A percentile compares a stretch with the other conserved stretches of the same genome.
These are phyloP conservation scores for Cantharis flavilabris DNA, from an alignment of 2,888 invertebrate genomes.

Conservation along the genomic window DNA sequence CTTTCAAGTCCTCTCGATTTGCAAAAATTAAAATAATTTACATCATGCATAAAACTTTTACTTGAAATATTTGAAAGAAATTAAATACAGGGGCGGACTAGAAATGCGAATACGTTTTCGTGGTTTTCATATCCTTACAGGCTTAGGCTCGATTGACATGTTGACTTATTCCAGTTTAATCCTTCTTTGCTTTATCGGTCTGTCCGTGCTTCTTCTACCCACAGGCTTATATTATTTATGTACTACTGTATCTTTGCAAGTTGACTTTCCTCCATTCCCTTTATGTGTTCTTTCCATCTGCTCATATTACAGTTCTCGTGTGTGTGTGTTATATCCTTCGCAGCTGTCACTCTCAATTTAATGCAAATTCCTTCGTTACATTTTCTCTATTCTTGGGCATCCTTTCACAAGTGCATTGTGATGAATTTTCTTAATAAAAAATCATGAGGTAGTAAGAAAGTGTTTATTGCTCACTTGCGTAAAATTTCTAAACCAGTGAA, in stretches of 20 bases:
- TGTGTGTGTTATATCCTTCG: not conserved
- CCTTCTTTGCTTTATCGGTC: not conserved
- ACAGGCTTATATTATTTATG: not conserved
- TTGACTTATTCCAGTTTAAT: not conserved
- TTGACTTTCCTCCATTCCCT: not conserved
- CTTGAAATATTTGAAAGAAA: too few relatives aligned
- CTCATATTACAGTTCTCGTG: not conserved
- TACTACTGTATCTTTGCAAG: too few relatives aligned
- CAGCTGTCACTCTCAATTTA: too few relatives aligned
- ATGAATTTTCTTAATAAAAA: too few relatives aligned
- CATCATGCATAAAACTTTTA: too few relatives aligned
- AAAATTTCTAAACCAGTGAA: too few relatives aligned
- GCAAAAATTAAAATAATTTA: not conserved
- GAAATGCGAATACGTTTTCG: not conserved
- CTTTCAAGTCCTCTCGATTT: not conserved
- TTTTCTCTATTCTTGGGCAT: too few relatives aligned
- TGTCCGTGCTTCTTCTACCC: not conserved
- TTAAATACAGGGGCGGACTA: not conserved
- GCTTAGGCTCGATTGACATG: not conserved
- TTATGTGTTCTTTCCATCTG: not conserved
- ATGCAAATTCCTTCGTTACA: too few relatives aligned
- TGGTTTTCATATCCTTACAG: not conserved
- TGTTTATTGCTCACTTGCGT: too few relatives aligned
- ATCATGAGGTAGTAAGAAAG: too few relatives aligned
- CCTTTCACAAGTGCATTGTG: too few relatives aligned